These are phyloP conservation scores for Agrotis clavis DNA, from an alignment of 2,888 invertebrate genomes.

Conservation along the genomic window DNA sequence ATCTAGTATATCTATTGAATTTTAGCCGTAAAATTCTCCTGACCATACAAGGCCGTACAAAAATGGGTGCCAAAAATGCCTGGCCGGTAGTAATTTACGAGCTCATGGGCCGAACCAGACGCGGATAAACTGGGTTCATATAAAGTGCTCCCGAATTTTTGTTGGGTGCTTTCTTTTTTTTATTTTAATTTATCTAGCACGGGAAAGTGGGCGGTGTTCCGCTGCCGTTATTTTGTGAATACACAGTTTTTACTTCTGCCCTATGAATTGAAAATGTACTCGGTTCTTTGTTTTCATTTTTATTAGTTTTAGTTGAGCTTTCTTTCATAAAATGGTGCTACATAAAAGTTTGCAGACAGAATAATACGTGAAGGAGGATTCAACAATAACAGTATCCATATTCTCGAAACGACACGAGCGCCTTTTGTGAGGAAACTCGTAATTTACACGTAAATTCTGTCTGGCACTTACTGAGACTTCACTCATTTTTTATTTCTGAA, in stretches of 20 bases:
- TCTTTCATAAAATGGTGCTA: conserved; percentile 6
- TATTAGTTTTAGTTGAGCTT: conserved; percentile 18
- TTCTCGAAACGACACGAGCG: conserved; percentile 7
- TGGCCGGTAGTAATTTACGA: conserved; percentile 73
- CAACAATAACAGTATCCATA: neutral
- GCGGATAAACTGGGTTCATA: conserved; percentile 76
- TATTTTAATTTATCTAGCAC: conserved; percentile 80
- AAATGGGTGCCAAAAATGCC: conserved; percentile 75
- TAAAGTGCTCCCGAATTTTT: conserved; percentile 77
- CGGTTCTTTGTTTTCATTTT: conserved; percentile 19
- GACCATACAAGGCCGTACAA: conserved; percentile 69
- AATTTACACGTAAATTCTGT: conserved; percentile 24
- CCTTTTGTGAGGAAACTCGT: conserved; percentile 6
- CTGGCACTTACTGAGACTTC: conserved; percentile 23
- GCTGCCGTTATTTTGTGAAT: conserved; percentile 61
- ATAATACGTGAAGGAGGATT: neutral
- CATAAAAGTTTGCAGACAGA: conserved; percentile 37
- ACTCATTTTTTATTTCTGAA: conserved; percentile 14
- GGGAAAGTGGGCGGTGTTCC: conserved; percentile 70
- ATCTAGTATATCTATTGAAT: conserved; percentile 65
- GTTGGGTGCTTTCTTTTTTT: conserved; percentile 67
- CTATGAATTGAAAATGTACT: conserved; percentile 61
- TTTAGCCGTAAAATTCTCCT: conserved; percentile 67
- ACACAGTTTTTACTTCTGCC: conserved; percentile 56
- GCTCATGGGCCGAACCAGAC: conserved; percentile 71